Evolutionary conservation across 2,888 invertebrate species (phyloP).

Genomic region (Polydrusus tereticollis): DNA sequence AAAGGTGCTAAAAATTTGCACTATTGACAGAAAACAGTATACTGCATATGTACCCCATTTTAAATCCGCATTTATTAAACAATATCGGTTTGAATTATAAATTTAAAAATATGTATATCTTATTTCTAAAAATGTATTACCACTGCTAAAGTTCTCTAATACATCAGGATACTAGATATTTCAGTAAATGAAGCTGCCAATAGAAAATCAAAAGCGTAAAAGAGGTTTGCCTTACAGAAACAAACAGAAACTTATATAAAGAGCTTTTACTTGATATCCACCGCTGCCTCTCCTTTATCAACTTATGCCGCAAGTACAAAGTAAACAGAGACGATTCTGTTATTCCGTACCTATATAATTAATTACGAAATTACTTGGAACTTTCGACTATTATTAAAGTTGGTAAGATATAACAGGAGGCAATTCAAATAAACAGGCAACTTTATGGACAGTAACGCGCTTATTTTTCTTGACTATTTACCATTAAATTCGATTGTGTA

Average conservation of each 20-base stretch:
- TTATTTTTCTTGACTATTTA: slow-evolving; percentile 54
- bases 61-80: no score
- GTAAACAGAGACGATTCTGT: slow-evolving; percentile 58
- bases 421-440: slow-evolving; percentile 55
- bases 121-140: no score
- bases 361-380: slow-evolving; percentile 64
- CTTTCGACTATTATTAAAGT: slow-evolving; percentile 62
- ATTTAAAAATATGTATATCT: no score
- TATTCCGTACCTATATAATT: slow-evolving; percentile 63
- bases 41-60: no score
- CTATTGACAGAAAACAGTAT: no score
- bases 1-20: no score
- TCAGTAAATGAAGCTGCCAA: slow-evolving; percentile 63
- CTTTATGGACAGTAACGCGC: slow-evolving; percentile 54
- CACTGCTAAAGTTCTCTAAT: slow-evolving; percentile 64
- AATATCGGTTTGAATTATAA: no score
- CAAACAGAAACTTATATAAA: slow-evolving; percentile 66
- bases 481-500: slow-evolving; percentile 53
- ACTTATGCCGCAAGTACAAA: slow-evolving; percentile 59
- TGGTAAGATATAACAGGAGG: slow-evolving; percentile 54
- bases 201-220: slow-evolving; percentile 66
- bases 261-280: slow-evolving; percentile 45
- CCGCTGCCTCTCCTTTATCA: slow-evolving; percentile 40
- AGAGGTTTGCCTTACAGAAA: slow-evolving; percentile 66
- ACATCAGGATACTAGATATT: slow-evolving; percentile 63